Evolutionary conservation across 2,113 vertebrate species (phyloP), one percentile per base, ranked within the genome.

Genomic region (Osmerus eperlanus): DNA sequence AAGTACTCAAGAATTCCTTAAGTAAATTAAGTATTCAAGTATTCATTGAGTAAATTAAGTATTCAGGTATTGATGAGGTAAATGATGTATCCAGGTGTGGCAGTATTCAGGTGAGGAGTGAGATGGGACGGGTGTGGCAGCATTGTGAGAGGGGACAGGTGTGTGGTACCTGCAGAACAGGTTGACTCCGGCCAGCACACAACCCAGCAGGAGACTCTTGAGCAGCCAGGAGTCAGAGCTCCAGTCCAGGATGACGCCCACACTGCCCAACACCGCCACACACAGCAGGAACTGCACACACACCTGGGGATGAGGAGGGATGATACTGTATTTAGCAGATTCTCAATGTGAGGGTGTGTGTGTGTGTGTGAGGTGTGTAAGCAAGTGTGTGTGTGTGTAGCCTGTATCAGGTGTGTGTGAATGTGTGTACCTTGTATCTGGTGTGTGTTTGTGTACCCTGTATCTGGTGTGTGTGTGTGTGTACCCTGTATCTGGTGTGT

Each of bases 191-290:
- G 91, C 89, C 0, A 93, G 85, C 55, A 96, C 65, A 70, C 91
- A 87, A 58, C 91, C 80, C 56, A 98, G 88, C 75, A 98, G 92
- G 73, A 89, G 83, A 77, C 94, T 95, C 91, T 98, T 99, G 68
- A 99, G 91, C 81, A 99, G 88, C 96, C 97, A 99, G 9, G 96
- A 98, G 85, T 98, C 96, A 0, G 96, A 95, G 87, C 88, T 87
- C 90, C 96, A 87, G 69, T 95, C 89, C 25, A 94, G 19, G 4
- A 98, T 28, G 4, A 90, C 94, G 76, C 94, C 96, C 23, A 95
- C 25, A 23, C 93, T 88, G 81, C 97, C 95, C 73, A 96, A 70
- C 28, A 92, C 72, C 0, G 78, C 65, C 15, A 92, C 79, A 69
- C 85, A 91, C 78, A 94, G 87, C 11, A 90, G 4, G 7, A 4